Conservation (phyloP, 2,797 vertebrate species). For the Microcaecilia unicolor region DNA sequence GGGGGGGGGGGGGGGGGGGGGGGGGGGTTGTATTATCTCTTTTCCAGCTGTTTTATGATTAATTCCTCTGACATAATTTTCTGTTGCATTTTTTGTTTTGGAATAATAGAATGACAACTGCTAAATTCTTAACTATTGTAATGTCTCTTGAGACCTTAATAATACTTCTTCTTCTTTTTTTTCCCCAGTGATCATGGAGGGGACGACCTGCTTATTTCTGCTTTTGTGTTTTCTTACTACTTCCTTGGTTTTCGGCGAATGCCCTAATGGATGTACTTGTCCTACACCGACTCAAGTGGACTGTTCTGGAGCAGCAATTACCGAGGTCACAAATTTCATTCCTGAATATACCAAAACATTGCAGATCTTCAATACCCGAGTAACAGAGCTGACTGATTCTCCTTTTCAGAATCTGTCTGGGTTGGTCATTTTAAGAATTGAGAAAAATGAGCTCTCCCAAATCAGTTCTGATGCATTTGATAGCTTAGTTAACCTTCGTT, state of each 20-base stretch:
- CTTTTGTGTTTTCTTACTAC: conserved; percentile 32
- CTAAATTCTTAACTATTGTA: no score
- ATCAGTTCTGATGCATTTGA: conserved; percentile 66
- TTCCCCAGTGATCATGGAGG: conserved; percentile 39
- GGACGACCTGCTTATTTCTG: conserved; percentile 25
- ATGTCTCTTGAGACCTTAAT: no score
- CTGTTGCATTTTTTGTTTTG: no score
- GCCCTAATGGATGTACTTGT: conserved; percentile 51
- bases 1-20: no score
- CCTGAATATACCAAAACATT: conserved; percentile 52
- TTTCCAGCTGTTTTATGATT: no score
- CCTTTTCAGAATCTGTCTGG: conserved; percentile 51
- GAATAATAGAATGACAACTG: no score
- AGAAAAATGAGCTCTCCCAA: conserved; percentile 53
- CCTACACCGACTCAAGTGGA: conserved; percentile 48
- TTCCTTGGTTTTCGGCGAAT: conserved; percentile 21
- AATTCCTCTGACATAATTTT: no score
- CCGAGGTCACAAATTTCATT: conserved; percentile 40
- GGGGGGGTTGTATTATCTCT: no score
- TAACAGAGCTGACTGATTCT: conserved; percentile 26
- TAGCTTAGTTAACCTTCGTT: conserved; percentile 49
- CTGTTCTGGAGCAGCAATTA: conserved; percentile 37
- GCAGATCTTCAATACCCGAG: conserved; percentile 53
- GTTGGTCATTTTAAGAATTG: conserved; percentile 52
- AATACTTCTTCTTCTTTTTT: neutral